A percentile compares a stretch with the other conserved stretches of the same genome.
These are phyloP conservation scores for Eulemur coronatus DNA, from an alignment of 2,797 vertebrate genomes.

Conservation along the genomic window DNA sequence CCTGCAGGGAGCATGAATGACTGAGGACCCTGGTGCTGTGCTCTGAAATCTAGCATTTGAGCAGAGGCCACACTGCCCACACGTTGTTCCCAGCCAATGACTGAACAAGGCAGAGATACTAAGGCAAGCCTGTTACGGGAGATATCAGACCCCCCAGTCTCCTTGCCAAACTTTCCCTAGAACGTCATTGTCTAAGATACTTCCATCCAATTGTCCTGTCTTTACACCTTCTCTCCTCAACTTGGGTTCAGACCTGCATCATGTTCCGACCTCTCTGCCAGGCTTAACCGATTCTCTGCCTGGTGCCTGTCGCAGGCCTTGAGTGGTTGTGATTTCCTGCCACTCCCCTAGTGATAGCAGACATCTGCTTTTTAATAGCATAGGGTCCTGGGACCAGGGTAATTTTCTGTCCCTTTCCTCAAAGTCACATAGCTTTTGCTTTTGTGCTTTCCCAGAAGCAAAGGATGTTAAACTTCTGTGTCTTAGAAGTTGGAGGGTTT, in stretches of 20 bases:
- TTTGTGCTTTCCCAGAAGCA: neutral
- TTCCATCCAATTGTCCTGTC: neutral
- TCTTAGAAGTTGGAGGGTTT: neutral
- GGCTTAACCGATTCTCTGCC: neutral
- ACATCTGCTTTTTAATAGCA: neutral
- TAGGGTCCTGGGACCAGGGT: neutral
- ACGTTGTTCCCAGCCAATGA: neutral
- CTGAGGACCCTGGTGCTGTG: neutral
- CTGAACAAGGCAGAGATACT: neutral
- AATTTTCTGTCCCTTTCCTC: neutral
- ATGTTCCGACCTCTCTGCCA: neutral
- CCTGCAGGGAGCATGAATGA: neutral
- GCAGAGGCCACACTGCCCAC: neutral
- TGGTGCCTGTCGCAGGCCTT: neutral
- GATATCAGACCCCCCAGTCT: rapidly evolving
- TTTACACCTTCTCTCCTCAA: neutral
- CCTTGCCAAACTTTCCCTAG: neutral
- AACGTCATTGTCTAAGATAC: neutral
- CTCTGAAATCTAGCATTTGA: neutral
- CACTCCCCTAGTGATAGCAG: neutral
- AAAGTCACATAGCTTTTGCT: neutral
- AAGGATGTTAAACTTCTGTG: neutral
- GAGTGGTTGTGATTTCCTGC: neutral
- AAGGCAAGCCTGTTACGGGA: neutral
- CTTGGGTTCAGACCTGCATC: neutral